Conservation (phyloP, 2,113 vertebrate species). For the Gallinago jamesoni region DNA sequence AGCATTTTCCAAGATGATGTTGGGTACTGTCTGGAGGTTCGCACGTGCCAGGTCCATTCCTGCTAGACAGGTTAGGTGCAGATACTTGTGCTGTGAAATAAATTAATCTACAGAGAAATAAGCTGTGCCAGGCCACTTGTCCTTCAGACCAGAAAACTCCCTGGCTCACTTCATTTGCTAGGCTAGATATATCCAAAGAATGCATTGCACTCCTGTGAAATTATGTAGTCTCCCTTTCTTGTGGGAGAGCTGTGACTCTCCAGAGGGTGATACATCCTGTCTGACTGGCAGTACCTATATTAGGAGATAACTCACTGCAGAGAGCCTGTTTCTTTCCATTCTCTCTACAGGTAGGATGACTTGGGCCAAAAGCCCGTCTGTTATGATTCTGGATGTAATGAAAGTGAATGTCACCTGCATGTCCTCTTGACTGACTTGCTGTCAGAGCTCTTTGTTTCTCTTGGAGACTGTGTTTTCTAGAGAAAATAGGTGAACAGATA, state of each 20-base stretch:
- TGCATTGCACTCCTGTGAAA: not conserved
- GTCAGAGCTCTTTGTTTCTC: not conserved
- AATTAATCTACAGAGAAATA: not conserved
- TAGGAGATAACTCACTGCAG: not conserved
- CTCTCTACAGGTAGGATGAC: not conserved
- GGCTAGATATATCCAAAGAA: not conserved
- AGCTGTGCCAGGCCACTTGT: not conserved
- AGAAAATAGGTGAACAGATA: not conserved
- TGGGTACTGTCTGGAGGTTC: not conserved
- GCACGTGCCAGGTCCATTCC: not conserved
- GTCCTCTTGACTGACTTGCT: not conserved
- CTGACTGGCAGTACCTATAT: not conserved
- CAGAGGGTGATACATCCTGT: not conserved
- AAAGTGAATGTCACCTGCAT: not conserved
- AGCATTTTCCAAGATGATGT: not conserved
- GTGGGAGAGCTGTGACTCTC: not conserved
- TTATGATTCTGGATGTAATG: not conserved
- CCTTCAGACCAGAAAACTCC: not conserved
- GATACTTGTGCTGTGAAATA: not conserved
- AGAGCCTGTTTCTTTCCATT: not conserved
- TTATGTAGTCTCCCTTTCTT: not conserved
- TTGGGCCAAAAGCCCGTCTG: not conserved
- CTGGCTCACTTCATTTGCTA: not conserved
- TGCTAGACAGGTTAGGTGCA: not conserved
- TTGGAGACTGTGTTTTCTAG: not conserved